Evolutionary conservation across 1,140 invertebrate genomes (phyloP), one percentile per base, ranked within the genome.

Genomic region (Cardiocondyla obscurior): DNA sequence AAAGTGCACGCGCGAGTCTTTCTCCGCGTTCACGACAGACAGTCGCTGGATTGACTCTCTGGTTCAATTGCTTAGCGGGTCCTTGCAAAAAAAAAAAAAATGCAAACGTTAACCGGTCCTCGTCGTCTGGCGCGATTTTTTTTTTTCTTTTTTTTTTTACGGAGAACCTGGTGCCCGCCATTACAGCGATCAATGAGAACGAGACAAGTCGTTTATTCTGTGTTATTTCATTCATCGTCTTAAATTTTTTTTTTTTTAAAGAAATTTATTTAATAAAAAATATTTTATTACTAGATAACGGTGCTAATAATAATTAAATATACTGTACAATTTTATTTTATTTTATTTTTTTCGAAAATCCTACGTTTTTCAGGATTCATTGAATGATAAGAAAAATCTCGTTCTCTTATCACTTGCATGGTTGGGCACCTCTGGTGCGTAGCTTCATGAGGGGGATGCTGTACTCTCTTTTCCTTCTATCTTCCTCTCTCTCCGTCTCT

Each of bases 371-470:
- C n/a, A n/a, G n/a, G n/a, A 6, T 8, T 0, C n/a, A 0, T 4
- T 25, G 4, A 0, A 30, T 4, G 28, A 25, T 62, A 1, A 33
- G 3, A 22, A 46, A 14, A 19, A 65, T 33, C 0, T n/a, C 16
- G 10, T 36, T 16, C 14, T 16, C 16, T 67, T 55, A 77, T 72
- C 51, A 7, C 10, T 69, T 69, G 65, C 25, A 22, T 33, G 53
- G 25, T 28, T 86, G 85, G 82, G 84, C 58, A 33, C 39, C 85
- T n/a, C 85, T 83, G 58, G 5, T 2, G n/a, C 3, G 55, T 1
- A 14, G 72, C 53, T 83, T 39, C 28, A 58, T 25, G 60, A 25
- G 49, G 85, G 85, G 84, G 84, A 79, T 87, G 81, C 81, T 72
- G 67, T 57, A 67, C 53, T 42, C 46, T 73, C 85, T 62, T n/a